Evolutionary conservation across 2,113 vertebrate genomes (phyloP), one percentile per base, ranked within the genome.

Genomic region (Eublepharis macularius): DNA sequence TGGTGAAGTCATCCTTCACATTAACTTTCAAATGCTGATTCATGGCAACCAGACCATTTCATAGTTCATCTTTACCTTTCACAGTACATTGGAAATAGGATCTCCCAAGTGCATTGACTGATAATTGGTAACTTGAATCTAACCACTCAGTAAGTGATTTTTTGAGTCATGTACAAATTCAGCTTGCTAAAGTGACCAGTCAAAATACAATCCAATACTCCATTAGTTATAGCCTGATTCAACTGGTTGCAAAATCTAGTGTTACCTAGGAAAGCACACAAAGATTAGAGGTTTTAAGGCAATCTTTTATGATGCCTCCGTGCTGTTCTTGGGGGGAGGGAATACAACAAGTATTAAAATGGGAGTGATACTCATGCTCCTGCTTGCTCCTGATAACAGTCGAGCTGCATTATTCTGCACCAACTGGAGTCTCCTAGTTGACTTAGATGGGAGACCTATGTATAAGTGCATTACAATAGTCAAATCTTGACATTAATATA

Each of bases 221-320:
- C 84, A 81, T 90, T 82, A 91, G 73, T 17, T 87, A 75, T 69
- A 86, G 10, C 32, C 14, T 54, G 83, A 34, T 68, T 47, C 65
- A 82, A 81, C 19, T 39, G 43, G 69, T 57, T 36, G 54, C 87
- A 54, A 63, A 26, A 8, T 77, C 63, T 76, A 66, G 17, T 74
- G 69, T 76, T 82, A 88, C 41, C 10, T 13, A 78, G 47, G 86
- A 86, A 91, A 92, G 65, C 2, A 45, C 84, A 73, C 72, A 3
- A 51, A 49, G 29, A 70, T 82, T 76, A 88, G 29, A 83, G 90
- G 77, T 63, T 57, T 66, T 85, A 41, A 49, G 86, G 83, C 74
- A 89, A 80, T 88, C 12, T 90, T 80, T 87, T 54, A 75, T 76
- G 69, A 49, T 88, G 36, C 11, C 2, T 63, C 26, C 26, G 65